Conservation (phyloP, 2,888 invertebrate genomes). For the Arge pagana region DNA sequence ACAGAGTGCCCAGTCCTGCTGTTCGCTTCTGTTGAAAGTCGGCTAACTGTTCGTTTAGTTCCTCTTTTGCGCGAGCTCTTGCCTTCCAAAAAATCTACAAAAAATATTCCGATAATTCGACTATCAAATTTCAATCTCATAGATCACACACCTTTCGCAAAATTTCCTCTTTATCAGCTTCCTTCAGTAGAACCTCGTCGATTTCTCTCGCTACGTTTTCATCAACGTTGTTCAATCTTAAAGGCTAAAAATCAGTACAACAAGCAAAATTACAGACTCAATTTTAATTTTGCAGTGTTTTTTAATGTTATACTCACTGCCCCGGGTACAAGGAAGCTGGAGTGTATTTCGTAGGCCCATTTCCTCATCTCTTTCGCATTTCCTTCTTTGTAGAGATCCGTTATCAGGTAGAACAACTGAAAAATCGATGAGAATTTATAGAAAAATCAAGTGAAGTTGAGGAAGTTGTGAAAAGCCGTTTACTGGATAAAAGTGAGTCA, state of each 20-base stretch:
- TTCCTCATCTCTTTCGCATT: slow-evolving; percentile 89
- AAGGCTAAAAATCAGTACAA: slow-evolving; percentile 65
- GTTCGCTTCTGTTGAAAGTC: slow-evolving; percentile 89
- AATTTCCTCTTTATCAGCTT: slow-evolving; percentile 88
- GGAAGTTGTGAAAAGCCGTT: not conserved
- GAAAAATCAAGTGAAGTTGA: slow-evolving; percentile 4
- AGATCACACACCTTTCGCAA: slow-evolving; percentile 70
- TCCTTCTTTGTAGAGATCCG: slow-evolving; percentile 86
- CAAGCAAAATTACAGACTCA: not conserved
- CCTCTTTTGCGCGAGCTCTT: slow-evolving; percentile 80
- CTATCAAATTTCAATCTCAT: slow-evolving; percentile 2
- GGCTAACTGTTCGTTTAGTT: slow-evolving; percentile 76
- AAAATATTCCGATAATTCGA: slow-evolving; percentile 1
- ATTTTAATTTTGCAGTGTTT: not conserved
- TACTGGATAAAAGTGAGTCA: slow-evolving; percentile 1
- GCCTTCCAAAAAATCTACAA: slow-evolving; percentile 82
- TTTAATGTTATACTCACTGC: slow-evolving; percentile 68
- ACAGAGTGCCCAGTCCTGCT: slow-evolving; percentile 86
- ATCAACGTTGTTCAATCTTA: slow-evolving; percentile 78
- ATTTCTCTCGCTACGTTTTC: slow-evolving; percentile 89
- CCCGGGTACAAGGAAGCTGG: slow-evolving; percentile 89
- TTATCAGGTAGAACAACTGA: slow-evolving; percentile 85
- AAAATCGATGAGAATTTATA: slow-evolving; percentile 41
- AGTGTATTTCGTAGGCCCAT: slow-evolving; percentile 99
- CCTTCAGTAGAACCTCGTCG: slow-evolving; percentile 81